Evolutionary conservation across 35 echinoderm and acorn worm species (phyloP), one percentile per base, ranked within the genome.

Genomic region (Patiria miniata): DNA sequence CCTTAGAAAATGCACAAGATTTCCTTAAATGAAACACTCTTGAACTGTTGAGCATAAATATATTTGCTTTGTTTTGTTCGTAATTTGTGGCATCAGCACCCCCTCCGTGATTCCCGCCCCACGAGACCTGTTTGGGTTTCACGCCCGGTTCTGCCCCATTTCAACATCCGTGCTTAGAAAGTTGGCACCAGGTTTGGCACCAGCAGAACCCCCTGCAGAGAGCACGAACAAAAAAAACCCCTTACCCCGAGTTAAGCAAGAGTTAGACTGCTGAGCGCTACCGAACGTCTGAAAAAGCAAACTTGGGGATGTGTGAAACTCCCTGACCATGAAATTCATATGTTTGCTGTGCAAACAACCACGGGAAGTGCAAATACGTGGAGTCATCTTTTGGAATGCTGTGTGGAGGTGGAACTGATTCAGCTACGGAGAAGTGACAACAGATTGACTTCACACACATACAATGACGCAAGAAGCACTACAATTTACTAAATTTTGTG

Each of bases 281-380:
- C 26, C 14, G 29, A 73, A 23, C 65, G 12, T 47, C 42, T 47
- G 42, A 6, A 6, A 4, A 4, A 47, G 42, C 65, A 73, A 73
- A 34, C 23, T 30, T 2, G 26, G 65, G 65, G 29, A 26, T 10
- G 21, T 73, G 65, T 73, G 65, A 73, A 73, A 73, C 23, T 23
- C 65, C 65, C 65, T 30, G 65, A 73, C 65, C 65, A 73, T 73
- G 65, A 73, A 73, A 73, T 73, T 73, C 65, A 73, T 73, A 73
- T 73, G 65, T 73, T 73, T 73, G 65, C 65, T 73, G 7, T 36
- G 65, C 23, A 73, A 73, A 73, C 65, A 73, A 34, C 14, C 26
- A 5, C 26, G 14, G 65, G 65, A 73, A 73, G 65, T 73, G 15
- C 65, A 73, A 73, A 73, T 47, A 47, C 65, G 29, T 23, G 21